Base-by-base conservation (phyloP, 2,888 invertebrate genomes). In the Noctua fimbriata region DNA sequence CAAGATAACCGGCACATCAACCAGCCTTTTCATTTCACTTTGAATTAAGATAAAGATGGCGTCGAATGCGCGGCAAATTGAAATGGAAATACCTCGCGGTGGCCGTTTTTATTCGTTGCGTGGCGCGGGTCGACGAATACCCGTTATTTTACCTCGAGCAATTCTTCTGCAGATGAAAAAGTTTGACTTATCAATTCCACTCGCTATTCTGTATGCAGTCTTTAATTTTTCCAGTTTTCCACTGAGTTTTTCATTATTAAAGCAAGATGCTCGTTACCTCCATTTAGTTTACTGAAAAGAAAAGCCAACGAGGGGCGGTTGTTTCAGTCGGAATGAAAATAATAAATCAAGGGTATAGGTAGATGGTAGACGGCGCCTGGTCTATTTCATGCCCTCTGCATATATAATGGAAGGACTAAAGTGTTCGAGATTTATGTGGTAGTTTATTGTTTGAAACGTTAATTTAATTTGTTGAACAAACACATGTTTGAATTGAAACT, bases 291-390 rank as follows among this genome's bases (percentile, higher is more conserved):
- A 87, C 85, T 87, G 89, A 93, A 93, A 93, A 93, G 90, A 90
- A 90, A 92, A 90, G 86, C 85, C 83, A 85, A 83, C 82, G 81
- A 91, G 92, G 92, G 92, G 87, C 91, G 85, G 92, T 95, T 94
- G 94, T 94, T 94, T 92, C 92, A 93, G 91, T 90, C 92, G 90
- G 93, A 95, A 95, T 95, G 93, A 94, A 94, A 94, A 92, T 93
- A 94, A 94, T 96, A 95, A 96, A 95, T 96, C 95, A 95, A 90
- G 86, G 85, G 90, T 90, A 36, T 36, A 91, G 90, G 89, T 93
- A 92, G 93, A 93, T 92, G 91, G 93, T 91, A 93, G 93, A 91
- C 91, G 92, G 93, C 58, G 92, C 92, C 93, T 90, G 92, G 92
- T 93, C 93, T 94, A 93, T 93, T 93, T 93, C 92, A 92, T 93